Evolutionary conservation across 2,888 invertebrate genomes (phyloP).

Genomic region (Cephus spinipes): DNA sequence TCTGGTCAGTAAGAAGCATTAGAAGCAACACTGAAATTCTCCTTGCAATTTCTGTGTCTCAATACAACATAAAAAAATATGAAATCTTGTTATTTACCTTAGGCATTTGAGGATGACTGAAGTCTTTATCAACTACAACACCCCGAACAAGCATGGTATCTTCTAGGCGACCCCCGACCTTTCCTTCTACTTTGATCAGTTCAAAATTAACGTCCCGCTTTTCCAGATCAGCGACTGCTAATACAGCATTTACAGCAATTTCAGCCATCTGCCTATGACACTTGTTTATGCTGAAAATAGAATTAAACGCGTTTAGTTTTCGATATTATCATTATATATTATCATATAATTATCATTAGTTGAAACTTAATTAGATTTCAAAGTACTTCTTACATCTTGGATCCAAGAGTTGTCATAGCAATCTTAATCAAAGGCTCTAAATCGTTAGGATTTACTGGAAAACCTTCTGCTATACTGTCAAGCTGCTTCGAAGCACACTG

Average conservation of each 20-base stretch:
- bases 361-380: slow-evolving; percentile 2
- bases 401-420: slow-evolving; percentile 98
- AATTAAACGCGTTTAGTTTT: slow-evolving; percentile 6
- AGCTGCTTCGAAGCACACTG: slow-evolving; percentile 87
- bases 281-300: slow-evolving; percentile 82
- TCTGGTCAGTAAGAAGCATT: slow-evolving; percentile 19
- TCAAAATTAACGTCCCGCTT: slow-evolving; percentile 98
- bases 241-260: slow-evolving; percentile 97
- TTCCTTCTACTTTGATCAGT: slow-evolving; percentile 97
- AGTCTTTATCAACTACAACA: slow-evolving; percentile 97
- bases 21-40: slow-evolving; percentile 18
- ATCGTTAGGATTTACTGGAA: slow-evolving; percentile 86
- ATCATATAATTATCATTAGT: background rate
- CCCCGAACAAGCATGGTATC: slow-evolving; percentile 97
- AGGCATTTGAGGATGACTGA: slow-evolving; percentile 99
- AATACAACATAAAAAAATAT: no score
- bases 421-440: slow-evolving; percentile 91
- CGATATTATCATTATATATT: background rate
- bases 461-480: slow-evolving; percentile 89
- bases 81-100: slow-evolving; percentile 70
- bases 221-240: slow-evolving; percentile 95
- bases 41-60: slow-evolving; percentile 3
- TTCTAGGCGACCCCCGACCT: slow-evolving; percentile 96
- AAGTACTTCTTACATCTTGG: slow-evolving; percentile 81
- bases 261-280: slow-evolving; percentile 98